Evolutionary conservation across 2,888 invertebrate genomes (phyloP), one percentile per base, ranked within the genome.

Genomic region (Drosophila tripunctata): DNA sequence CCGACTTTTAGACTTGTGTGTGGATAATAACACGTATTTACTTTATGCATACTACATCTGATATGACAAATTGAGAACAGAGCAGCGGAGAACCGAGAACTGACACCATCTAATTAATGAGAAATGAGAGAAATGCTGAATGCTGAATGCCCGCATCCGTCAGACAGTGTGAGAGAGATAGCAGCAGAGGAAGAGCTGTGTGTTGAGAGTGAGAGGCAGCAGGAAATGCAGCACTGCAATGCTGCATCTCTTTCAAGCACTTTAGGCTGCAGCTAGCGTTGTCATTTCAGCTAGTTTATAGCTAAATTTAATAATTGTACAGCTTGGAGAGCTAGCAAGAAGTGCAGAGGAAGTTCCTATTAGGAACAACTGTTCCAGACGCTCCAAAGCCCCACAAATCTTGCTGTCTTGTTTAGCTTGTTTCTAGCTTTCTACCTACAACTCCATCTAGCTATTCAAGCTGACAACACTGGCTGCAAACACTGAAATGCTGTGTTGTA

Each of bases 41-140:
- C n/a, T n/a, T n/a, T n/a, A n/a, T n/a, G n/a, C n/a, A n/a, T 67
- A 45, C 50, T 57, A 58, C 19, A n/a, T n/a, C 5, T 19, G 4
- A 54, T 64, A 78, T 82, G 80, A 78, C 71, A 76, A 74, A 76
- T 82, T 70, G 78, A 67, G 70, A 67, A 71, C 67, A 58, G 27
- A 27, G n/a, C 27, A 27, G 27, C 8, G 6, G 10, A 8, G 27
- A 3, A 27, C 27, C 8, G 10, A 24, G 33, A 22, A 50, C 45
- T 40, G 55, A 67, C 62, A 51, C 68, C 73, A 35, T 40, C 33
- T 51, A 58, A 75, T 75, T 71, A 74, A 71, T 63, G 55, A 36
- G 48, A 35, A 33, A 27, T 27, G 27, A 27, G 27, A 27, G 54
- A 50, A n/a, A n/a, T n/a, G n/a, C n/a, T n/a, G n/a, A n/a, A 52